These are phyloP conservation scores for Sander lucioperca DNA, from an alignment of 2,113 vertebrate species.

Conservation along the genomic window DNA sequence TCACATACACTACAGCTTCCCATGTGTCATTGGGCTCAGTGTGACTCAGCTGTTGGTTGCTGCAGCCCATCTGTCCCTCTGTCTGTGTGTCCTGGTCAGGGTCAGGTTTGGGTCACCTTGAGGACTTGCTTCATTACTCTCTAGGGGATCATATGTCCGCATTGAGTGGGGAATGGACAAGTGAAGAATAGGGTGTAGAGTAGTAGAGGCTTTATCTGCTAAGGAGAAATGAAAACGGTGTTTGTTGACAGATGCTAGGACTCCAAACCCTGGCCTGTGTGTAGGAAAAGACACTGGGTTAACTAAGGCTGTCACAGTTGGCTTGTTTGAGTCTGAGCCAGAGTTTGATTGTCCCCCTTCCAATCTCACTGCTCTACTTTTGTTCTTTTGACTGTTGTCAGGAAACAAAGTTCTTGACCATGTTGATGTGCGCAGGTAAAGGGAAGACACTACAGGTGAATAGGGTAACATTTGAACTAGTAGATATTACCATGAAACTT, in stretches of 20 bases:
- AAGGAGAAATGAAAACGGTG: neutral
- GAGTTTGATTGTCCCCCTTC: too few species aligned
- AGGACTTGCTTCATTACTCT: conserved; percentile 38
- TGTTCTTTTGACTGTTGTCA: too few species aligned
- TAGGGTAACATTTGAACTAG: too few species aligned
- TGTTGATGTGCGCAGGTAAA: neutral
- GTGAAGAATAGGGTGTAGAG: conserved; percentile 6
- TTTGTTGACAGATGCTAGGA: neutral
- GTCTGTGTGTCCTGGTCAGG: conserved; percentile 11
- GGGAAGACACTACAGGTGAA: too few species aligned
- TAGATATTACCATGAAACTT: too few species aligned
- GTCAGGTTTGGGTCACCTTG: conserved; percentile 55
- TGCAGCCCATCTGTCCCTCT: conserved; percentile 47
- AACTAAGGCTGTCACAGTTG: too few species aligned
- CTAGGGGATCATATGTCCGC: conserved; percentile 33
- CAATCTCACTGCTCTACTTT: too few species aligned
- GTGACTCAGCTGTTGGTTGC: conserved; percentile 51
- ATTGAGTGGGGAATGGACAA: conserved; percentile 2
- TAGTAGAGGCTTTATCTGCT: neutral
- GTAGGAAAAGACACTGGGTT: neutral
- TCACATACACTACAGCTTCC: neutral
- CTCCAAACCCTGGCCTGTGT: neutral
- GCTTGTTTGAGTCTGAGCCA: neutral
- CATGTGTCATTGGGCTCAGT: neutral
- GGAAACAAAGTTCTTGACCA: neutral